Percentiles rank a stretch among this genome's conserved stretches.
Conservation (phyloP, 2,797 vertebrate genomes). For the Scolopax rusticola region DNA sequence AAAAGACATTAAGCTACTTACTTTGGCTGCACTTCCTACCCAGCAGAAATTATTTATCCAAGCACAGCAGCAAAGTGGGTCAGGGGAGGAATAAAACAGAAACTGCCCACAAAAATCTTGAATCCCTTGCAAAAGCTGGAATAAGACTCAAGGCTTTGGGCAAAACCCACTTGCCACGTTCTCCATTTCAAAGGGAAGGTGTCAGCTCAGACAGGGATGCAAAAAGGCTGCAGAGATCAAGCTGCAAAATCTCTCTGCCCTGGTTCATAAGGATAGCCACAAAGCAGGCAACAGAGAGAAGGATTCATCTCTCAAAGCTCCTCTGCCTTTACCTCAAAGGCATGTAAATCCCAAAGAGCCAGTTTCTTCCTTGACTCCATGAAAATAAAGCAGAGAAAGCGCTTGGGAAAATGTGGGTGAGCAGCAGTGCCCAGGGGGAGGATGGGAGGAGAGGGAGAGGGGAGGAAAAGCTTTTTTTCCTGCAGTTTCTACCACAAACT, state of each 20-base stretch:
- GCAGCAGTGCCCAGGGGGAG: not conserved
- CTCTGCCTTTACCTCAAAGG: constrained; percentile 10
- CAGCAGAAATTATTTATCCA: constrained; percentile 60
- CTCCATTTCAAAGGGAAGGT: constrained; percentile 54
- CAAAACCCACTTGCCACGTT: not conserved
- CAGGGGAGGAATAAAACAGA: constrained; percentile 12
- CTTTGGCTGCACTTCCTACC: constrained; percentile 61
- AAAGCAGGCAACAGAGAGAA: not conserved
- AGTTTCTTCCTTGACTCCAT: not conserved
- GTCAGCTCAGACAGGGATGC: not conserved
- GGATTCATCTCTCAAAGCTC: not conserved
- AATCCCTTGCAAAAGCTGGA: constrained; percentile 58
- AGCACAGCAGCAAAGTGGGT: constrained; percentile 37
- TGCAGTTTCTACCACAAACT: not conserved
- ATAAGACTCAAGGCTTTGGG: not conserved
- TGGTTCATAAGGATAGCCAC: not conserved
- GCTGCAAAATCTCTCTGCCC: not conserved
- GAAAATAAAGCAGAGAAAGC: not conserved
- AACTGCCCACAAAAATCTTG: constrained; percentile 33
- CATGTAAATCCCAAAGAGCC: not conserved
- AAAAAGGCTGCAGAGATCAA: constrained; percentile 2
- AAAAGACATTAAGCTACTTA: constrained; percentile 53
- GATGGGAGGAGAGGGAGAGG: not conserved
- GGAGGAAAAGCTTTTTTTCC: not conserved
- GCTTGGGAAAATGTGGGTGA: not conserved